phyloP scores from a whole-genome alignment of 2,113 vertebrate genomes.

The Dromiciops gliroides region DNA sequence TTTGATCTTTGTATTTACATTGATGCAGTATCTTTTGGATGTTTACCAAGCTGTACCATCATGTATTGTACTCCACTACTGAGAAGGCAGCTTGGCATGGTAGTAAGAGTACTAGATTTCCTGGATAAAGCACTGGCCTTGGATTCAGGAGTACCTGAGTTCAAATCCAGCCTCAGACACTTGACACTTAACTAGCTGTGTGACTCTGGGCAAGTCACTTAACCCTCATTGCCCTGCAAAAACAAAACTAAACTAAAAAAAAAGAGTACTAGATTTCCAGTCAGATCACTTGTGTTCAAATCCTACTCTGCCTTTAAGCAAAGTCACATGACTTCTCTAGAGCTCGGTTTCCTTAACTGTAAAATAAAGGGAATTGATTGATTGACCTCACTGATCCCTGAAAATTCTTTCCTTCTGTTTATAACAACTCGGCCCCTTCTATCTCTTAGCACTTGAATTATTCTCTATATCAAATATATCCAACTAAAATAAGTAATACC shows the following conservation, averaged over 20 bases:
- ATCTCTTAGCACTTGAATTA: not conserved
- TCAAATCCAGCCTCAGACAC: too few species aligned
- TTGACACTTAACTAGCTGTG: too few species aligned
- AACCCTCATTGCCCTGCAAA: too few species aligned
- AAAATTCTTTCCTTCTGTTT: not conserved
- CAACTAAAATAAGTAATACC: not conserved
- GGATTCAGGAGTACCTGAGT: too few species aligned
- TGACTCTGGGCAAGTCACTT: too few species aligned
- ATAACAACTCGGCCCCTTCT: not conserved
- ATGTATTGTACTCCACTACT: not conserved
- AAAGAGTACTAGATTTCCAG: too few species aligned
- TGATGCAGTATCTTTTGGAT: not conserved
- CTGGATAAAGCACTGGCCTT: too few species aligned
- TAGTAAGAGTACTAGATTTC: too few species aligned
- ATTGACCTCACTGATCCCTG: not conserved
- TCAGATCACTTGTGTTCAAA: too few species aligned
- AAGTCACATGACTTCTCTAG: not conserved
- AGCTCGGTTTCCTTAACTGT: not conserved
- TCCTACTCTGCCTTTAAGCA: too few species aligned
- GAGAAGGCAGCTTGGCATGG: too few species aligned
- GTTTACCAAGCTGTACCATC: not conserved
- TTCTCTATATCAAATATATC: slow-evolving; percentile 8
- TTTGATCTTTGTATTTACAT: not conserved
- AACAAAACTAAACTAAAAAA: too few species aligned
- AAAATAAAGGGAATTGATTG: not conserved